These are phyloP conservation scores for Mastomys natalensis DNA, from an alignment of 2,113 vertebrate species.

Conservation along the genomic window DNA sequence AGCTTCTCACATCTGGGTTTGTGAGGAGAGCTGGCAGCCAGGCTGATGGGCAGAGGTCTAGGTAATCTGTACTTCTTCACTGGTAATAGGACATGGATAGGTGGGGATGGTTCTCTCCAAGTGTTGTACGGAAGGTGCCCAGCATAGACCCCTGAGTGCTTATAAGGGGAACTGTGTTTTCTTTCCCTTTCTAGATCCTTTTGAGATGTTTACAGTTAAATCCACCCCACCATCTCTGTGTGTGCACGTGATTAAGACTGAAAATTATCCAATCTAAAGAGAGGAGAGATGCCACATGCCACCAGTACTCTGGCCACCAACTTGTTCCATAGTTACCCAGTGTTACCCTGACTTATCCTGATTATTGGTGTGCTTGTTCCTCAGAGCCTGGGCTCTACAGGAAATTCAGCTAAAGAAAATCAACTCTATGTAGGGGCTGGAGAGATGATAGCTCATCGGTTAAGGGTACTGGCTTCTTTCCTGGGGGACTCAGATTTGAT, in stretches of 20 bases:
- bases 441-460: background rate
- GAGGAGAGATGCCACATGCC: too few relatives aligned
- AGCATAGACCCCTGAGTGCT: background rate
- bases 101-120: background rate
- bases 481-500: background rate
- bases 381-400: background rate
- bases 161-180: background rate
- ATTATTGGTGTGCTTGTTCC: background rate
- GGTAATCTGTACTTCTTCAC: background rate
- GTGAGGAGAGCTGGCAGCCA: background rate
- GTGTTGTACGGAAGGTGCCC: background rate
- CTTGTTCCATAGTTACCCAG: background rate
- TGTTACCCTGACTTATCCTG: background rate
- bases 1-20: background rate
- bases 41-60: background rate
- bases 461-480: background rate
- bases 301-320: background rate
- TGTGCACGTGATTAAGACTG: too few relatives aligned
- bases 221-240: background rate
- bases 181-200: background rate
- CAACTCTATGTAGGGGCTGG: background rate
- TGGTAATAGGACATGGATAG: background rate
- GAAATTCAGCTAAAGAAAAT: constrained; percentile 4
- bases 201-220: background rate
- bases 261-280: too few relatives aligned